Conservation (phyloP, 2,888 invertebrate species). For the Agrypnus murinus region DNA sequence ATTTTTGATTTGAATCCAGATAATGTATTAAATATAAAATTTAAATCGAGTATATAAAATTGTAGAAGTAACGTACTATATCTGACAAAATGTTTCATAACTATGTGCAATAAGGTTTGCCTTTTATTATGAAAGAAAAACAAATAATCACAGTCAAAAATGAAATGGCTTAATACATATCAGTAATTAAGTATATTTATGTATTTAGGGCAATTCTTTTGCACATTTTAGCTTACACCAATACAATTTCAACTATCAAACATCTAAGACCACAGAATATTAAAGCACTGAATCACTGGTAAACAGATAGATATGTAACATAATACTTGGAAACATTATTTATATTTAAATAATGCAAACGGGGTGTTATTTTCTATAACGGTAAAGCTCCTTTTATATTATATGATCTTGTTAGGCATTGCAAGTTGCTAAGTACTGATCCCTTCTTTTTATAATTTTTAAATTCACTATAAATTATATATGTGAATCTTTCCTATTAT, state of each 20-base stretch:
- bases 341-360: not conserved
- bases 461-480: not conserved
- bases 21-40: no score
- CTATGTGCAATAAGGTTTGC: no score
- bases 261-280: constrained; percentile 13
- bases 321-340: constrained; percentile 3
- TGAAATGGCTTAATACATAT: no score
- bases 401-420: not conserved
- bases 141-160: no score
- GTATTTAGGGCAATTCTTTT: no score
- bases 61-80: no score
- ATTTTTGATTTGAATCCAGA: no score
- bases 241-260: not conserved
- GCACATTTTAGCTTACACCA: not conserved
- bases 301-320: constrained; percentile 15
- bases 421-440: not conserved
- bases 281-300: constrained; percentile 19
- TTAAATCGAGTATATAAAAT: no score
- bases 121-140: no score
- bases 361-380: not conserved
- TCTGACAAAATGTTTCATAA: no score
- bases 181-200: no score
- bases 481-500: not conserved
- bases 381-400: not conserved
- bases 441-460: not conserved